Evolutionary conservation across 2,888 invertebrate species (phyloP), one percentile per base, ranked within the genome.

Genomic region (Crocallis elinguaria): DNA sequence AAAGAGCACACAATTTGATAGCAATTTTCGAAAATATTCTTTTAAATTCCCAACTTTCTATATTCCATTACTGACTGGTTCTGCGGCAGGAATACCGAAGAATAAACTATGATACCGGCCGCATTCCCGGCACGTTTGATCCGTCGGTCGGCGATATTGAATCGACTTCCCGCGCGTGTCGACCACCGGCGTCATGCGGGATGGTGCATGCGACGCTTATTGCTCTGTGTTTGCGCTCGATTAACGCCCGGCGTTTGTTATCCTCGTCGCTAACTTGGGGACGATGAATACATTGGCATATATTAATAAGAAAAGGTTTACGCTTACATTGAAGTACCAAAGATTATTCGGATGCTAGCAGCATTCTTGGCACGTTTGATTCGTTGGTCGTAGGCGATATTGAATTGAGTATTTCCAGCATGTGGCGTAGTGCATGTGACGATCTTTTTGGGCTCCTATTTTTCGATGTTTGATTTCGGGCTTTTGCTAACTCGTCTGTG

Each of bases 91-190:
- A 57, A 62, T 57, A 59, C 49, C 36, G 32, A 35, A 23, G 57
- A 51, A 58, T 56, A 54, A 58, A 53, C 56, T 51, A 60, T 57
- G 55, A 60, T 53, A 53, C 49, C 39, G 42, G 42, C 30, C 43
- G 43, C 37, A 54, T 54, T 54, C 53, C 43, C 1, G 27, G 43
- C 53, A 54, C 53, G 53, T 54, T 38, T 43, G 48, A 49, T 49
- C 38, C 32, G 29, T 29, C 29, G 13, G 19, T 12, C 9, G 42
- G n/a, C 36, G 53, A 54, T 54, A 54, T 54, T 54, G 53, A 54
- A 54, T 54, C 50, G 57, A 60, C 57, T 50, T 52, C 33, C 14
- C 16, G 56, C 56, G 60, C 53, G 53, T 32, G 41, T 43, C 33
- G 25, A 39, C 12, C n/a, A n/a, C n/a, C n/a, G n/a, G n/a, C 32